Evolutionary conservation across 2,888 invertebrate genomes (phyloP).

Genomic region (Sylvicola fuscatus): DNA sequence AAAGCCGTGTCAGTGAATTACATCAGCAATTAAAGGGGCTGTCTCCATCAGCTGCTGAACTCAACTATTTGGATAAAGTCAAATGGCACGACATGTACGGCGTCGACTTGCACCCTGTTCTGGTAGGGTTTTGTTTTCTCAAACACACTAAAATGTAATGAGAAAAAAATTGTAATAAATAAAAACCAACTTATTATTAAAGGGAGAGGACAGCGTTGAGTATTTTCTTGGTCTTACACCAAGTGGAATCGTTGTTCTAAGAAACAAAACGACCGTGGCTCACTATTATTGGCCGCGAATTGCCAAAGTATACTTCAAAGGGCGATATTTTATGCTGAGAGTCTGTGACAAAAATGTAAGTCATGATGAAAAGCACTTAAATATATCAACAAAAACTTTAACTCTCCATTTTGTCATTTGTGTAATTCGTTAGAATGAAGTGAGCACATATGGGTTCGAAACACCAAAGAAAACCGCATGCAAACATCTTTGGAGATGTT

Average conservation of each 20-base stretch:
- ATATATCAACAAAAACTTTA: not conserved
- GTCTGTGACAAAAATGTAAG: conserved; percentile 93
- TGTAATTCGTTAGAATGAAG: conserved; percentile 49
- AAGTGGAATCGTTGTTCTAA: conserved; percentile 81
- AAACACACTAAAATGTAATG: no score
- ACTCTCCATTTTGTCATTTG: conserved; percentile 4
- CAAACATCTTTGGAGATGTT: conserved; percentile 91
- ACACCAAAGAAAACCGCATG: conserved; percentile 80
- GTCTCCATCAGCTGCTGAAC: conserved; percentile 72
- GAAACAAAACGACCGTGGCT: conserved; percentile 90
- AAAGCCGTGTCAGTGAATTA: conserved; percentile 66
- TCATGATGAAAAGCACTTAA: conserved; percentile 8
- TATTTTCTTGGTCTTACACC: conserved; percentile 92
- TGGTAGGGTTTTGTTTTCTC: conserved; percentile 39
- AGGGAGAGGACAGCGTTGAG: conserved; percentile 93
- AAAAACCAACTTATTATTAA: conserved; percentile 12
- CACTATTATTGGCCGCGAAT: conserved; percentile 98
- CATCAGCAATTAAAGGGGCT: conserved; percentile 60
- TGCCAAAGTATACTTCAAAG: conserved; percentile 90
- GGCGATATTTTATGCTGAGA: conserved; percentile 87
- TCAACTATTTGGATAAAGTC: conserved; percentile 89
- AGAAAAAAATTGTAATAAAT: not conserved
- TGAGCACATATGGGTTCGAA: conserved; percentile 92
- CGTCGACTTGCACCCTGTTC: conserved; percentile 87
- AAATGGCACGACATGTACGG: conserved; percentile 99